phyloP scores from a whole-genome alignment of 2,888 invertebrate species.

The Cheilosia pagana region DNA sequence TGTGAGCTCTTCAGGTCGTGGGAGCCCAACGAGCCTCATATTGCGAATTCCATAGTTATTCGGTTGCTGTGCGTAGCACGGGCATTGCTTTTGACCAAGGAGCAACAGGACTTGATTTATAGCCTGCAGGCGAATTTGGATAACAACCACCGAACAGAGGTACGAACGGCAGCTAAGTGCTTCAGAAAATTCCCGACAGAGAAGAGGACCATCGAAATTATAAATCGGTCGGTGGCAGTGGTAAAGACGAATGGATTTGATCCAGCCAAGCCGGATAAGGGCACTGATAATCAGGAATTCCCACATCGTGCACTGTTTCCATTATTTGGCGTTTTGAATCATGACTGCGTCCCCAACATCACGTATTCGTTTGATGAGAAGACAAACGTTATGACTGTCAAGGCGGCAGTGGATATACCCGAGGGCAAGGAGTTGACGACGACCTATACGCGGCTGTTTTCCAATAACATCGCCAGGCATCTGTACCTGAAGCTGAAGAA shows the following conservation, averaged over 20 bases:
- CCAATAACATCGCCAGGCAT: slow-evolving; percentile 88
- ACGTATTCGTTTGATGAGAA: slow-evolving; percentile 87
- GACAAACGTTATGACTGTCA: slow-evolving; percentile 86
- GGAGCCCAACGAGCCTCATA: slow-evolving; percentile 84
- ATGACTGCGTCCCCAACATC: slow-evolving; percentile 90
- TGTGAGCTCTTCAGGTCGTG: slow-evolving; percentile 87
- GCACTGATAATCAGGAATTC: slow-evolving; percentile 80
- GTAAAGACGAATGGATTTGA: slow-evolving; percentile 83
- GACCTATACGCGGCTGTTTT: slow-evolving; percentile 89
- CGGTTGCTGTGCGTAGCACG: slow-evolving; percentile 81
- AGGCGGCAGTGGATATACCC: slow-evolving; percentile 86
- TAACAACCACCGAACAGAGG: slow-evolving; percentile 81
- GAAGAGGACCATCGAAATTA: slow-evolving; percentile 80
- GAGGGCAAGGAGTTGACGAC: slow-evolving; percentile 88
- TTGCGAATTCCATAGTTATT: slow-evolving; percentile 81
- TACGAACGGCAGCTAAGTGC: slow-evolving; percentile 80
- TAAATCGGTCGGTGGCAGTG: slow-evolving; percentile 82
- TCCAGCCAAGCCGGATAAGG: slow-evolving; percentile 79
- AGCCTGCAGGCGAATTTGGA: slow-evolving; percentile 82
- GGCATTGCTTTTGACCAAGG: slow-evolving; percentile 80
- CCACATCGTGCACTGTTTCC: slow-evolving; percentile 87
- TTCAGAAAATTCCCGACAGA: slow-evolving; percentile 82
- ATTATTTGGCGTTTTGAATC: slow-evolving; percentile 88
- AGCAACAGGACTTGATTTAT: slow-evolving; percentile 81
- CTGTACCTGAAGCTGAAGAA: slow-evolving; percentile 86